Base-by-base conservation (phyloP, 2,888 invertebrate species). In the Drosophila acutilabella region DNA sequence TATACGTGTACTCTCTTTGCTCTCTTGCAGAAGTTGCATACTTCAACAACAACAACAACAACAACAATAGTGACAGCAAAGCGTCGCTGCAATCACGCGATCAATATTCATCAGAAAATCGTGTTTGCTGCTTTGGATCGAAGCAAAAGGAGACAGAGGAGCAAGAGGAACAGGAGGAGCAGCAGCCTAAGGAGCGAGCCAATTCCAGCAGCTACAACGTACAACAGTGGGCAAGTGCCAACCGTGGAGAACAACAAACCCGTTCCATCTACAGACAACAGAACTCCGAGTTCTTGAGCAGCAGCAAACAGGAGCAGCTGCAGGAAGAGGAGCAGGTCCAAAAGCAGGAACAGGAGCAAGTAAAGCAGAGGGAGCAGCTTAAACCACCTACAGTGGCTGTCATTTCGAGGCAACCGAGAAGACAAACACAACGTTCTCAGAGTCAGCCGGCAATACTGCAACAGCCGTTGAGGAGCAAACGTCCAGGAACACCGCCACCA, bases 1-100 rank as follows among this genome's bases (percentile, higher is more conserved):
- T 70, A 85, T 74, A 88, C 80, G 81, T 88, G 79, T 40, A 20
- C 81, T 88, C 61, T 78, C 72, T 89, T 81, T 91, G 77, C 73
- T 90, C 80, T 90, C 83, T 92, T 92, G 78, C 92, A 92, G 92
- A 91, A 90, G 90, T 92, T 89, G 89, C 90, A 83, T 88, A 90
- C 90, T 89, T 89, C 88, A 89, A 88, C 85, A 91, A 89, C 76
- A 72, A 73, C n/a, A n/a, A n/a, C 66, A 76, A 64, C 71, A 74
- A 69, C 87, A 81, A 64, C 83, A 53, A 16, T 42, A 52, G 23
- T 57, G 64, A 70, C 50, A 65, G 52, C 64, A 62, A 64, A 54
- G 47, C 14, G 40, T 18, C 38, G 18, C 62, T 26, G 67, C 64
- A 60, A 53, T 52, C 23, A 66, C 74, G 8, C 56, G 38, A 70